Percentiles rank a stretch among this genome's conserved stretches.
Conservation (phyloP, 2,888 invertebrate genomes). For the Scaptodrosophila latifasciaeformis region DNA sequence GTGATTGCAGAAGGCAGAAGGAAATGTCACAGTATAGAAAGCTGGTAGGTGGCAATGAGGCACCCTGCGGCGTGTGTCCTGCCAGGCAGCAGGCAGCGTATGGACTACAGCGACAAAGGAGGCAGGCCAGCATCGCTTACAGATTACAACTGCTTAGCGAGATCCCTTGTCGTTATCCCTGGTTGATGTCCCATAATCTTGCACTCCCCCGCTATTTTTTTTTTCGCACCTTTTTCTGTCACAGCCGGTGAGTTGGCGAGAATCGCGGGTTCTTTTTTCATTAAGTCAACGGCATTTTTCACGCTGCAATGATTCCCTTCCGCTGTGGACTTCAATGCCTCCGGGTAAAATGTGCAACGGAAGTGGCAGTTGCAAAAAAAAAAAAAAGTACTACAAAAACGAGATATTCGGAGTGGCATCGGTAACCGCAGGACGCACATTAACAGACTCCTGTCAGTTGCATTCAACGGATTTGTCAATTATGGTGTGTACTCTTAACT, state of each 20-base stretch:
- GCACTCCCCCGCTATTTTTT: background rate
- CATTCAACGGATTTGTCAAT: background rate
- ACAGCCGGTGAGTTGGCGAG: no score
- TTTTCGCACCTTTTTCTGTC: background rate
- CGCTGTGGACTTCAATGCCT: slow-evolving; percentile 4
- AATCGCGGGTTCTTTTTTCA: background rate
- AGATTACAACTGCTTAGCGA: slow-evolving; percentile 21
- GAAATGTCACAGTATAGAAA: background rate
- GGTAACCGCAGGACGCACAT: background rate
- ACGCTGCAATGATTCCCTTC: slow-evolving; percentile 15
- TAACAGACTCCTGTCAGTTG: background rate
- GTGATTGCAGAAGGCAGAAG: slow-evolving; percentile 31
- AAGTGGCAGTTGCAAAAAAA: background rate
- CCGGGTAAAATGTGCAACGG: background rate
- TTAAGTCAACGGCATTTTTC: slow-evolving; percentile 9
- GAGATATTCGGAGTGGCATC: background rate
- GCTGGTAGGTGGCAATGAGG: slow-evolving; percentile 32
- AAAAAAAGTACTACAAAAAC: background rate
- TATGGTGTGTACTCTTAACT: no score
- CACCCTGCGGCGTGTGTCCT: background rate
- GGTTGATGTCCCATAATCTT: background rate
- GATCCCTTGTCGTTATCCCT: background rate
- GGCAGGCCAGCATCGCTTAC: slow-evolving; percentile 25
- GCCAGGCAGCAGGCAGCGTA: background rate
- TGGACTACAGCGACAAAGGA: background rate